A percentile compares a stretch with the other conserved stretches of the same genome.
phyloP scores from a whole-genome alignment of 2,888 invertebrate species.

The Oegoconia quadripuncta region DNA sequence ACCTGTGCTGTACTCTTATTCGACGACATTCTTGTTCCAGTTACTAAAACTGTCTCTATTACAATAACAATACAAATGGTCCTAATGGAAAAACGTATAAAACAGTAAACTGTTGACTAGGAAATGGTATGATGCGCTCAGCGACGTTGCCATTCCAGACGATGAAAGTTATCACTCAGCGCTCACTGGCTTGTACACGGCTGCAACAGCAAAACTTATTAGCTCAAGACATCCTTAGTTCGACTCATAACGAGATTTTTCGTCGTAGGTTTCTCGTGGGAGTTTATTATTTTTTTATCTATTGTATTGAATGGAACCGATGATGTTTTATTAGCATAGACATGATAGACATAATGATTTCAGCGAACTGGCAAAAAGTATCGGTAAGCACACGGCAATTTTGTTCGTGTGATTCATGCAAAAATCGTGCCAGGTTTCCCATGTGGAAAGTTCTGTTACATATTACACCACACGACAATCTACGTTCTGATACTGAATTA shows the following conservation, averaged over 20 bases:
- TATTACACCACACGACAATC: constrained; percentile 2
- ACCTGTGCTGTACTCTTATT: constrained; percentile 23
- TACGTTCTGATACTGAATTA: constrained; percentile 29
- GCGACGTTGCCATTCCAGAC: constrained; percentile 65
- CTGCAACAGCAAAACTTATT: constrained; percentile 39
- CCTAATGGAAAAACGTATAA: constrained; percentile 5
- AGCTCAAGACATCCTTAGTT: constrained; percentile 50
- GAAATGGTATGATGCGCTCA: constrained; percentile 57
- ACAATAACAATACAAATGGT: neutral
- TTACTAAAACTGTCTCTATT: constrained; percentile 10
- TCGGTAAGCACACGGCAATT: constrained; percentile 3
- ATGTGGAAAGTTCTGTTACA: constrained; percentile 33
- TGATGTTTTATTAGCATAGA: constrained; percentile 27
- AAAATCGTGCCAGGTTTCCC: constrained; percentile 50
- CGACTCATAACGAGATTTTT: constrained; percentile 39
- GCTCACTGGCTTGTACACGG: constrained; percentile 33
- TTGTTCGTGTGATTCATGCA: constrained; percentile 42
- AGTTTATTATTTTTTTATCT: constrained; percentile 40
- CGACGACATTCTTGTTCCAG: constrained; percentile 17
- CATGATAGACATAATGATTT: neutral
- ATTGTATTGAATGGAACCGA: constrained; percentile 27
- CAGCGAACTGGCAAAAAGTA: neutral
- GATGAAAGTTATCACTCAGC: constrained; percentile 68
- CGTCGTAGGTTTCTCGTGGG: constrained; percentile 49
- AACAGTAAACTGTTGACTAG: constrained; percentile 28